Percentiles rank a stretch among this genome's conserved stretches.
phyloP scores from a whole-genome alignment of 2,888 invertebrate species.

The Hedya salicella region DNA sequence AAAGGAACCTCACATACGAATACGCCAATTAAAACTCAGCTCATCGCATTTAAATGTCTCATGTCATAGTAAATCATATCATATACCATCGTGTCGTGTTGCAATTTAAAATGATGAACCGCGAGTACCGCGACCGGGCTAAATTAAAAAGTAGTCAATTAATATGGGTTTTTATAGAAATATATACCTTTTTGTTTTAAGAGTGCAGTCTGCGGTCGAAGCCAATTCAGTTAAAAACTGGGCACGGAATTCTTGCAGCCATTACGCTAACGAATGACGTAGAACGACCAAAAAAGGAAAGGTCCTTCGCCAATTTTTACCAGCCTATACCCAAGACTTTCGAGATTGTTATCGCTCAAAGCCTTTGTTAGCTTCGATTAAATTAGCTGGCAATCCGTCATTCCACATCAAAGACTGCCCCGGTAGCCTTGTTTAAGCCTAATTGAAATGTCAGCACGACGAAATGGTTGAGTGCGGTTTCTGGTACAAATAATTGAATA shows the following conservation, averaged over 20 bases:
- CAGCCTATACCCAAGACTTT: not conserved
- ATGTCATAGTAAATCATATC: slow-evolving; percentile 41
- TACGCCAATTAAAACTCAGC: slow-evolving; percentile 20
- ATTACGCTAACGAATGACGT: slow-evolving; percentile 41
- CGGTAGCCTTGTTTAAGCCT: slow-evolving; percentile 23
- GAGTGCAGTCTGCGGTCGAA: slow-evolving; percentile 16
- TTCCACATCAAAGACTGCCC: slow-evolving; percentile 24
- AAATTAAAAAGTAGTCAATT: no score
- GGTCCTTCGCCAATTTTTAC: slow-evolving; percentile 22
- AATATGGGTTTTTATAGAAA: no score
- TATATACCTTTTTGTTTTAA: no score
- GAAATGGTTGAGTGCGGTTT: slow-evolving; percentile 31
- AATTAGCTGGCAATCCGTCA: slow-evolving; percentile 15
- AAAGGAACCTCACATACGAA: not conserved
- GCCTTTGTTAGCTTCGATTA: slow-evolving; percentile 7
- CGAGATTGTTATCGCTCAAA: slow-evolving; percentile 5
- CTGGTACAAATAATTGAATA: slow-evolving; percentile 33
- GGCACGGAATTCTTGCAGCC: slow-evolving; percentile 32
- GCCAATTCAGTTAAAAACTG: slow-evolving; percentile 43
- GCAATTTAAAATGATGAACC: slow-evolving; percentile 47
- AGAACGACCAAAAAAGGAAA: slow-evolving; percentile 32
- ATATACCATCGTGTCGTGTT: slow-evolving; percentile 33
- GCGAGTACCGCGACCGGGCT: not conserved
- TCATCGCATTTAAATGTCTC: slow-evolving; percentile 28
- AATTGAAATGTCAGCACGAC: slow-evolving; percentile 34